phyloP scores from a whole-genome alignment of 2,888 invertebrate genomes.

The Drosophila suboccidentalis region DNA sequence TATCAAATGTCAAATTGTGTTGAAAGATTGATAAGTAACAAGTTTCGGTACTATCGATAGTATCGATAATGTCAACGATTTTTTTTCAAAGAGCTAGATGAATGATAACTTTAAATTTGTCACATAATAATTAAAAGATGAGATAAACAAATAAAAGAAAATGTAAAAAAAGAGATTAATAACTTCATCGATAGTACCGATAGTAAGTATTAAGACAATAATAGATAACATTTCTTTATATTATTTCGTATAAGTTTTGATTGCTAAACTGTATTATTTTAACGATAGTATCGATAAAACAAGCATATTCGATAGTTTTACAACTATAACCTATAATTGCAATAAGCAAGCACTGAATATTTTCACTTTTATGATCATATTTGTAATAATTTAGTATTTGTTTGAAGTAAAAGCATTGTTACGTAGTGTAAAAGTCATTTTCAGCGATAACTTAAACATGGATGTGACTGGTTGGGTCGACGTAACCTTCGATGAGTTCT shows the following conservation, averaged over 20 bases:
- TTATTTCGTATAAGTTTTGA: not conserved
- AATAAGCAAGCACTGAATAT: not conserved
- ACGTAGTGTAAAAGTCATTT: conserved; percentile 34
- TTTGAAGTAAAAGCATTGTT: conserved; percentile 4
- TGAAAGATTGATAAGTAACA: not conserved
- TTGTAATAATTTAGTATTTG: not conserved
- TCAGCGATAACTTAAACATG: conserved; percentile 18
- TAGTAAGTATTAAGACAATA: too few species aligned
- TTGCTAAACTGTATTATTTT: too few species aligned
- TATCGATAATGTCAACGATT: not conserved
- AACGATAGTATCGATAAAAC: not conserved
- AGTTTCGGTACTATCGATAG: conserved; percentile 3
- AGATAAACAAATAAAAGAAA: not conserved
- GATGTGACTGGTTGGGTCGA: conserved; percentile 17
- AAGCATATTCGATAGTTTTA: not conserved
- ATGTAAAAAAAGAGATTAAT: not conserved
- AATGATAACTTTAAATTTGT: not conserved
- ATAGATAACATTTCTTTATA: not conserved
- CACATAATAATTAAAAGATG: not conserved
- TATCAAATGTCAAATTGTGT: not conserved
- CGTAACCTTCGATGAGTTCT: conserved; percentile 49
- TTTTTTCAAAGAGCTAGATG: not conserved
- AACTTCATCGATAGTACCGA: not conserved
- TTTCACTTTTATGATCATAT: too few species aligned
- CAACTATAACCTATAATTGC: not conserved